Conservation (phyloP, 1,140 invertebrate species). For the Solenopsis fugax region DNA sequence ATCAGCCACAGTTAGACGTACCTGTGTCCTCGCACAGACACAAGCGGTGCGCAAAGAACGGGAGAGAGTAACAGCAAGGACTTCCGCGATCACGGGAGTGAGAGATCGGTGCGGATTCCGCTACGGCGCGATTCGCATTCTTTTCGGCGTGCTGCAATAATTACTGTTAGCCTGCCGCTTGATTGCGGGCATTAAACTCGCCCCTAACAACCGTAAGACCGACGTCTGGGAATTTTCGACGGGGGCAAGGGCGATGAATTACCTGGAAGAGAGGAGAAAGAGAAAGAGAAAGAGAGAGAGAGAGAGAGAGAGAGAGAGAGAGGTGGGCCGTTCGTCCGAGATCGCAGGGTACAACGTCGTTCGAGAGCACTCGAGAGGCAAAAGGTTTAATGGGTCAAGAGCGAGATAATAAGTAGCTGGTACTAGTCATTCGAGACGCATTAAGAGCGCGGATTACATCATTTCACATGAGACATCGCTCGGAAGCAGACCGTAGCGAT, state of each 20-base stretch:
- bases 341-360: conserved; percentile 29
- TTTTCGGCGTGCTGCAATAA: conserved; percentile 48
- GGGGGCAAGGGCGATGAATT: background rate
- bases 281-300: too few species aligned
- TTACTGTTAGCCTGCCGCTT: conserved; percentile 52
- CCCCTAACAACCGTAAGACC: conserved; percentile 37
- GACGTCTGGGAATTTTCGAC: conserved; percentile 68
- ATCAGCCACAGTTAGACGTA: background rate
- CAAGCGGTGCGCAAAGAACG: background rate
- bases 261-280: background rate
- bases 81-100: conserved; percentile 1
- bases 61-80: conserved; percentile 37
- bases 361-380: conserved; percentile 14
- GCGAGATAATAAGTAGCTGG: conserved; percentile 41
- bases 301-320: background rate
- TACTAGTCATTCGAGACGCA: conserved; percentile 35
- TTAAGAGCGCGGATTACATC: conserved; percentile 52
- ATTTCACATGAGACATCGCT: conserved; percentile 8
- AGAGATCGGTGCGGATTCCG: conserved; percentile 42
- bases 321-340: conserved; percentile 26
- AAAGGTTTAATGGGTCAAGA: conserved; percentile 56
- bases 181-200: conserved; percentile 65
- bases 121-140: background rate
- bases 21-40: background rate
- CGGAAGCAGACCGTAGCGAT: conserved; percentile 1